Evolutionary conservation across 2,888 invertebrate genomes (phyloP), one percentile per base, ranked within the genome.

Genomic region (Leucophenga montana): DNA sequence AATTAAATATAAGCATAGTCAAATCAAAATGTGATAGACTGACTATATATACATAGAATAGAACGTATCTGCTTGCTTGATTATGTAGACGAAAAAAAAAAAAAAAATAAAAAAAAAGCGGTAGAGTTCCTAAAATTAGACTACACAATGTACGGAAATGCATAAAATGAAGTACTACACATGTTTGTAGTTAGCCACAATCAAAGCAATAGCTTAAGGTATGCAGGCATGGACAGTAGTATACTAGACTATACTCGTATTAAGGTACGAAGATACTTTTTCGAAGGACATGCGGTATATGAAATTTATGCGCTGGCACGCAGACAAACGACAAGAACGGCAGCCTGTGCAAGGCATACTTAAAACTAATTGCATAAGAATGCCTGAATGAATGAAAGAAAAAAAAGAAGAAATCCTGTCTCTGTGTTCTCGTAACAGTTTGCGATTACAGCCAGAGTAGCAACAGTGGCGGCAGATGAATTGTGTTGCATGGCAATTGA

Each of bases 281-380:
- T 27, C 3, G 27, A 2, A 27, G 27, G 27, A 27, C 27, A 27
- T 27, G 27, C 27, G 27, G 27, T 39, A 39, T 39, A 27, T 44
- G 3, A 62, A 46, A 46, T 62, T 62, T 62, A 62, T 62, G 62
- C 62, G 46, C 14, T 33, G 33, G 18, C 62, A 64, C 46, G 62
- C n/a, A 14, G 46, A 1, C 13, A n/a, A n/a, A n/a, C 13, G 27
- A 16, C 48, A n/a, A 27, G 8, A 62, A 1, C 3, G 16, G 39
- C 27, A 31, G 31, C 16, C 31, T 59, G 18, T 54, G 59, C 61
- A 22, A 64, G 46, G 62, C 62, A 64, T 64, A 48, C 22, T 22
- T 27, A 39, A 64, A 64, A 64, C 62, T 64, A 64, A 64, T 64
- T 64, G 62, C 62, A 64, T 48, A 64, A 64, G 62, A 64, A 64